Percentiles rank a stretch among this genome's conserved stretches.
These are phyloP conservation scores for Abscondita cerata DNA, from an alignment of 2,888 invertebrate genomes.

Conservation along the genomic window DNA sequence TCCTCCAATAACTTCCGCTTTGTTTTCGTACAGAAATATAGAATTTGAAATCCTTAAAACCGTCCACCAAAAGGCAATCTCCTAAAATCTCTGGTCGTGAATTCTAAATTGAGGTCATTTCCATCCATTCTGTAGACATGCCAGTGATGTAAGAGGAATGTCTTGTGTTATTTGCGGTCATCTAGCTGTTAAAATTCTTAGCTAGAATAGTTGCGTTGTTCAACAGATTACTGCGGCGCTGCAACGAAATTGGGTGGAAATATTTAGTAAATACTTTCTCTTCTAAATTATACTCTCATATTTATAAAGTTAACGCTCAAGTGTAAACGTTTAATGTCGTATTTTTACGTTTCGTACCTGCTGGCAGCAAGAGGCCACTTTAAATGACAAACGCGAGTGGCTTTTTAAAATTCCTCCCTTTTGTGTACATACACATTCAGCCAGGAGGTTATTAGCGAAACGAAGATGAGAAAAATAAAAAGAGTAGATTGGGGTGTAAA, in stretches of 20 bases:
- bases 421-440: constrained; percentile 50
- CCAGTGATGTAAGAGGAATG: constrained; percentile 51
- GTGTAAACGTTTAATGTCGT: constrained; percentile 34
- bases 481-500: constrained; percentile 50
- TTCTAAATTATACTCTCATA: constrained; percentile 12
- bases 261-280: constrained; percentile 16
- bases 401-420: constrained; percentile 55
- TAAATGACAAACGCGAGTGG: constrained; percentile 55
- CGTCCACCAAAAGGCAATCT: background rate
- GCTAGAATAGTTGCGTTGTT: constrained; percentile 51
- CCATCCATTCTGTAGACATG: constrained; percentile 33
- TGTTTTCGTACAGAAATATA: background rate
- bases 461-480: constrained; percentile 53
- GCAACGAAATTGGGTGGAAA: constrained; percentile 38
- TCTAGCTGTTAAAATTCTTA: constrained; percentile 55
- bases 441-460: constrained; percentile 53
- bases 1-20: background rate
- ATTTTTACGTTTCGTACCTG: constrained; percentile 31
- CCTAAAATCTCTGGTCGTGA: constrained; percentile 8
- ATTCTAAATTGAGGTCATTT: constrained; percentile 30
- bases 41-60: no score
- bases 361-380: constrained; percentile 45
- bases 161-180: constrained; percentile 49
- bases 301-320: constrained; percentile 11
- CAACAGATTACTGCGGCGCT: constrained; percentile 45